Conservation (phyloP, 2,113 vertebrate genomes). For the Psittacara wagleri region DNA sequence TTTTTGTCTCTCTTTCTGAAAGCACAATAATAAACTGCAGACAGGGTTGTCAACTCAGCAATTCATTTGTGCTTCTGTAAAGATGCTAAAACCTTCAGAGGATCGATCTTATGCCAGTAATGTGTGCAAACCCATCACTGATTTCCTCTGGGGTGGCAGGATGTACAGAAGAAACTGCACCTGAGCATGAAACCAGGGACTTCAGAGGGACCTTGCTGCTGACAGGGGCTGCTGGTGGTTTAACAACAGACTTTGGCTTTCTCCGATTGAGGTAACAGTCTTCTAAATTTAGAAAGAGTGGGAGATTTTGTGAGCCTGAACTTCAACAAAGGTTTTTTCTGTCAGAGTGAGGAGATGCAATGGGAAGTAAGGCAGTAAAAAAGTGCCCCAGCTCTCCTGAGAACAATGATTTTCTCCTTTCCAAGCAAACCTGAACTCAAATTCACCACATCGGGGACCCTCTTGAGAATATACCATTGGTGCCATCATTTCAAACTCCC, state of each 20-base stretch:
- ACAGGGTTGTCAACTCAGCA: not conserved
- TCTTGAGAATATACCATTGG: not conserved
- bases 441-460: not conserved
- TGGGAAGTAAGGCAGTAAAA: not conserved
- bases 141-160: not conserved
- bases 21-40: not conserved
- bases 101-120: not conserved
- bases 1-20: not conserved
- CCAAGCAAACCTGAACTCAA: not conserved
- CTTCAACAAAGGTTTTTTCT: slow-evolving; percentile 18
- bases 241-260: not conserved
- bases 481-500: not conserved
- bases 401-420: not conserved
- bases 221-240: not conserved
- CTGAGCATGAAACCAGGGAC: not conserved
- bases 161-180: rapidly evolving
- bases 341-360: slow-evolving; percentile 4
- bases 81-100: not conserved
- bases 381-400: not conserved
- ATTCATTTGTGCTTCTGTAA: not conserved
- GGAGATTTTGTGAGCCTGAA: slow-evolving; percentile 22
- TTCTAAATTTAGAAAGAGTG: slow-evolving; percentile 23
- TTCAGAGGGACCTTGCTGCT: not conserved
- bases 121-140: not conserved
- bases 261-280: not conserved